Conservation (phyloP, 2,888 invertebrate genomes). For the Drosophila anomelani region DNA sequence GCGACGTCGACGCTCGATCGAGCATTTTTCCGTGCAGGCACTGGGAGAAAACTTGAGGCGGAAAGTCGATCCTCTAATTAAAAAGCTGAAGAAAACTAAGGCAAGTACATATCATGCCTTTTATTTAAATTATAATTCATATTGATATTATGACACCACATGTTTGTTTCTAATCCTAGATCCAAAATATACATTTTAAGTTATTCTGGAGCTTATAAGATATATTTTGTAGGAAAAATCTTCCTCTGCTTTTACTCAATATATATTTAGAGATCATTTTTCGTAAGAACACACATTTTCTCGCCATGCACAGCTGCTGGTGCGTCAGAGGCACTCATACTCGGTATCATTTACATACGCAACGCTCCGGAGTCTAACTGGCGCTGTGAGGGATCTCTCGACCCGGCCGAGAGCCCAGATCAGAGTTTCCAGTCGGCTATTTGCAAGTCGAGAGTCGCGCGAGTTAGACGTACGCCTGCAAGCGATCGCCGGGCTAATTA, state of each 20-base stretch:
- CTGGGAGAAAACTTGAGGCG: not conserved
- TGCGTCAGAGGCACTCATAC: slow-evolving; percentile 49
- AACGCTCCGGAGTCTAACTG: slow-evolving; percentile 49
- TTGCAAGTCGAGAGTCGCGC: slow-evolving; percentile 66
- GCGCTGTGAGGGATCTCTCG: slow-evolving; percentile 43
- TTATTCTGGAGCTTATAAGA: too few species aligned
- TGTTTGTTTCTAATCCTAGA: too few species aligned
- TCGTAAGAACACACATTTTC: not conserved
- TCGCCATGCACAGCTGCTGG: slow-evolving; percentile 20
- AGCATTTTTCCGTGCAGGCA: slow-evolving; percentile 23
- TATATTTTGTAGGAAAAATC: not conserved
- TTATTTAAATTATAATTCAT: too few species aligned
- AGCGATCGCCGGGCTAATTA: slow-evolving; percentile 11
- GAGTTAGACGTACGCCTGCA: slow-evolving; percentile 58
- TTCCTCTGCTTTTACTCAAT: too few species aligned
- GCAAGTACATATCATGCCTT: too few species aligned
- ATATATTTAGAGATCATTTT: not conserved
- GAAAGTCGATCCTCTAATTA: not conserved
- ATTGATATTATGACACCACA: too few species aligned
- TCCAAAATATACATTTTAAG: too few species aligned
- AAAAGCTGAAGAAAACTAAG: not conserved
- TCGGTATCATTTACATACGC: slow-evolving; percentile 49
- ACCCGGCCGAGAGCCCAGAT: slow-evolving; percentile 36
- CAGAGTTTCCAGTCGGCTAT: slow-evolving; percentile 54
- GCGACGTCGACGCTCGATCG: slow-evolving; percentile 68